phyloP scores from a whole-genome alignment of 2,888 invertebrate species.

The Cataglyphis livida region DNA sequence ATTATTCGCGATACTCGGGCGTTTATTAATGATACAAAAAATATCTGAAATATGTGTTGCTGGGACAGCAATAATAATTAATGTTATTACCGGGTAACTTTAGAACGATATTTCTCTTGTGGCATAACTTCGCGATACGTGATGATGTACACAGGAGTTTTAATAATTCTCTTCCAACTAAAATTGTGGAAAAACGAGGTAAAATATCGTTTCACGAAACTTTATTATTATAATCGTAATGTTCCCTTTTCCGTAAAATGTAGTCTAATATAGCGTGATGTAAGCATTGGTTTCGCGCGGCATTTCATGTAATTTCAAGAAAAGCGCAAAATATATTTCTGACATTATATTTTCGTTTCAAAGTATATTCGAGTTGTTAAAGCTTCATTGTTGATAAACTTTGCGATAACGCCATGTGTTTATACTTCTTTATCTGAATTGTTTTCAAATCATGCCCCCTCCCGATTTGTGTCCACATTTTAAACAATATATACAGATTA shows the following conservation, averaged over 20 bases:
- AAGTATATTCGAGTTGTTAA: not conserved
- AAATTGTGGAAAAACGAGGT: slow-evolving; percentile 18
- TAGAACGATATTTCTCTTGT: slow-evolving; percentile 38
- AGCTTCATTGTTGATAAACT: slow-evolving; percentile 20
- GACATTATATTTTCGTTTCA: slow-evolving; percentile 1
- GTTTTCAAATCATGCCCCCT: not conserved
- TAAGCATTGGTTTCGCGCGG: not conserved
- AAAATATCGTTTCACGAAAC: slow-evolving; percentile 12
- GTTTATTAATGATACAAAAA: slow-evolving; percentile 8
- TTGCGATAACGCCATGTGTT: slow-evolving; percentile 3
- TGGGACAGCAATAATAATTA: slow-evolving; percentile 22
- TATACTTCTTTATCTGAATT: slow-evolving; percentile 3
- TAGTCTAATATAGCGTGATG: not conserved
- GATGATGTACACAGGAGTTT: slow-evolving; percentile 3
- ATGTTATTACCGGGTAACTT: slow-evolving; percentile 27
- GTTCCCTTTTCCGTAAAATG: not conserved
- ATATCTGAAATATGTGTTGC: slow-evolving; percentile 13
- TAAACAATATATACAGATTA: slow-evolving; percentile 34
- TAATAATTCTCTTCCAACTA: slow-evolving; percentile 19
- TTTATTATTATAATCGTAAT: slow-evolving; percentile 10
- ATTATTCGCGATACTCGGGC: slow-evolving; percentile 33
- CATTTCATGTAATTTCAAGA: not conserved
- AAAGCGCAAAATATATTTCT: not conserved
- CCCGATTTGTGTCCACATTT: slow-evolving; percentile 12
- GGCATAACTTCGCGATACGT: not conserved